Percentiles rank a stretch among this genome's conserved stretches.
Evolutionary conservation across 2,113 vertebrate genomes (phyloP).

Genomic region (Brienomyrus brachyistius): DNA sequence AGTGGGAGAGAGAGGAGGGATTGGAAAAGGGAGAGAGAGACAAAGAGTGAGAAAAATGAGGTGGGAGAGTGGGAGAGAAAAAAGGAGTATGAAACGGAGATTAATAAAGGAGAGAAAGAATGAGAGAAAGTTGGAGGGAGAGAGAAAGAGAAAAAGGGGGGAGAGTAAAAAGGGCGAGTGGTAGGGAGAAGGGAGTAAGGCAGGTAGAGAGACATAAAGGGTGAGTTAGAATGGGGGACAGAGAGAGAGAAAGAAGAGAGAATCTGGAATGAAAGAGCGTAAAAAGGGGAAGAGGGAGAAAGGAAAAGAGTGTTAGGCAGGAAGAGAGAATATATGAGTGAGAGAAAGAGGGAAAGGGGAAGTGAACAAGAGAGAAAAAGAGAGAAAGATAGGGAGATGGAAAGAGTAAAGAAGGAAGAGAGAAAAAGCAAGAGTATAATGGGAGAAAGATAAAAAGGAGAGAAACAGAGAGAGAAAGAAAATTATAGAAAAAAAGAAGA

Average conservation of each 20-base stretch:
- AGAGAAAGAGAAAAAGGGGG: not conserved
- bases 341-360: not conserved
- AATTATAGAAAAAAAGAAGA: not conserved
- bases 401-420: not conserved
- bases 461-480: not conserved
- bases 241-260: constrained; percentile 2
- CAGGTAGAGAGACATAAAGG: constrained; percentile 39
- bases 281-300: not conserved
- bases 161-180: not conserved
- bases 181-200: not conserved
- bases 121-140: not conserved
- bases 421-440: not conserved
- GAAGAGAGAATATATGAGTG: not conserved
- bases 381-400: not conserved
- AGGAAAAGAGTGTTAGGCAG: not conserved
- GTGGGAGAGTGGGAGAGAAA: not conserved
- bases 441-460: not conserved
- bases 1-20: not conserved
- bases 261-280: not conserved
- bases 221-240: constrained; percentile 48
- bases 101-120: not conserved
- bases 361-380: not conserved
- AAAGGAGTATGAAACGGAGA: not conserved
- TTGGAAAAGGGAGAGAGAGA: not conserved
- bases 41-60: not conserved